Conservation (phyloP, 1,140 invertebrate genomes). For the Ylistrum balloti region DNA sequence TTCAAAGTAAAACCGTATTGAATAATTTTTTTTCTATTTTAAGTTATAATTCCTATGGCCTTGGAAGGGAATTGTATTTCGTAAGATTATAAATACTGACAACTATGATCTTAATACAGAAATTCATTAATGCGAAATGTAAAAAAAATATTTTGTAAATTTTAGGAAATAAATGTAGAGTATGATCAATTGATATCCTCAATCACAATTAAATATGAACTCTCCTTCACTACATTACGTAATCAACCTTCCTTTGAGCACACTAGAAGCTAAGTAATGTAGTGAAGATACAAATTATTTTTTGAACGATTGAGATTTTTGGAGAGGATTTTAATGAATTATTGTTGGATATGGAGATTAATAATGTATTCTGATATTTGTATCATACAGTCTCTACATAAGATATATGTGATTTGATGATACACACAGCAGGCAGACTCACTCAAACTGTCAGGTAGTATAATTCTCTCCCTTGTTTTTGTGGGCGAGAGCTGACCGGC, state of each 20-base stretch:
- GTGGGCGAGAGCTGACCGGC: slow-evolving; percentile 58
- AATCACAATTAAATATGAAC: background rate
- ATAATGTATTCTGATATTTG: background rate
- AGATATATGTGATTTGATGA: background rate
- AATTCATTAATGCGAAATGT: no score
- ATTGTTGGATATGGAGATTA: background rate
- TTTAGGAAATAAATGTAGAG: background rate
- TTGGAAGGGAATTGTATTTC: no score
- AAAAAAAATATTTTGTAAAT: no score
- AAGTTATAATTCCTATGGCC: no score
- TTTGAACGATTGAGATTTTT: background rate
- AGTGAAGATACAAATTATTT: slow-evolving; percentile 50
- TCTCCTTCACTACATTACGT: background rate
- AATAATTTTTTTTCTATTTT: no score
- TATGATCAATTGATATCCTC: background rate
- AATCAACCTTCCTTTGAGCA: background rate
- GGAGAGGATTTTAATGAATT: background rate
- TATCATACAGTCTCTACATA: background rate
- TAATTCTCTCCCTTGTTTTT: slow-evolving; percentile 62
- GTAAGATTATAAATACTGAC: no score
- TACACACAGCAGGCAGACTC: slow-evolving; percentile 55
- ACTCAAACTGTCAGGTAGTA: slow-evolving; percentile 70
- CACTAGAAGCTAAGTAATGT: no score
- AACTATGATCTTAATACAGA: no score
- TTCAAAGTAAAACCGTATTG: no score